Evolutionary conservation across 2,888 invertebrate genomes (phyloP).

Genomic region (Cheilosia impressa): DNA sequence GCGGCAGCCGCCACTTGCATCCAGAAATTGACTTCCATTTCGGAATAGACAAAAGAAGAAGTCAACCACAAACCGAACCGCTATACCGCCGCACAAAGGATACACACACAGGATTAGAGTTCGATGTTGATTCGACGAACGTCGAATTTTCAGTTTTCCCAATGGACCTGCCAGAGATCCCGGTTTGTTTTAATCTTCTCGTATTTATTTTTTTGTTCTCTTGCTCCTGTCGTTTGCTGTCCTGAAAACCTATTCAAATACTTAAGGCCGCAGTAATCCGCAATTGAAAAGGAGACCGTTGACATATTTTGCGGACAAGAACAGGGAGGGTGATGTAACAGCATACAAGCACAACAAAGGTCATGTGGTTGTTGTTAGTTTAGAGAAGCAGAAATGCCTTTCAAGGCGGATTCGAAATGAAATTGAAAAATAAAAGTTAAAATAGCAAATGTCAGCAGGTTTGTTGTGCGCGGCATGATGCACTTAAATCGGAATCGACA

Average conservation of each 20-base stretch:
- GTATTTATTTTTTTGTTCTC: conserved; percentile 18
- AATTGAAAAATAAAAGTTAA: conserved; percentile 58
- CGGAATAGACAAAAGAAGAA: conserved; percentile 66
- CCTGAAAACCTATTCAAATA: conserved; percentile 73
- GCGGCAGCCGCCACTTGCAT: conserved; percentile 31
- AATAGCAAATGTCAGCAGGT: conserved; percentile 65
- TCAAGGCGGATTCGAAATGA: conserved; percentile 45
- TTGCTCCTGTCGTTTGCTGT: conserved; percentile 28
- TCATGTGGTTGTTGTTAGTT: conserved; percentile 59
- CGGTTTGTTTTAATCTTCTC: conserved; percentile 62
- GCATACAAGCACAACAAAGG: conserved; percentile 48
- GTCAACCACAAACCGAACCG: conserved; percentile 74
- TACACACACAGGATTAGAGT: conserved; percentile 48
- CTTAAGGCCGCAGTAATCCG: conserved; percentile 72
- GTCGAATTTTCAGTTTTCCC: conserved; percentile 41
- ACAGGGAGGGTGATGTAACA: not conserved
- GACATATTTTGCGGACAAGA: conserved; percentile 48
- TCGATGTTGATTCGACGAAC: conserved; percentile 65
- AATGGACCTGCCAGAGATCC: conserved; percentile 48
- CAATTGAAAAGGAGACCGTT: conserved; percentile 65
- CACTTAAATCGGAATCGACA: conserved; percentile 25
- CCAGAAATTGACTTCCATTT: conserved; percentile 71
- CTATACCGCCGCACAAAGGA: conserved; percentile 69
- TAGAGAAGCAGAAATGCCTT: conserved; percentile 48
- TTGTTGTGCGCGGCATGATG: conserved; percentile 42